A percentile compares a stretch with the other conserved stretches of the same genome.
These are phyloP conservation scores for Antheraea assamensis DNA, from an alignment of 2,888 invertebrate genomes.

Conservation along the genomic window DNA sequence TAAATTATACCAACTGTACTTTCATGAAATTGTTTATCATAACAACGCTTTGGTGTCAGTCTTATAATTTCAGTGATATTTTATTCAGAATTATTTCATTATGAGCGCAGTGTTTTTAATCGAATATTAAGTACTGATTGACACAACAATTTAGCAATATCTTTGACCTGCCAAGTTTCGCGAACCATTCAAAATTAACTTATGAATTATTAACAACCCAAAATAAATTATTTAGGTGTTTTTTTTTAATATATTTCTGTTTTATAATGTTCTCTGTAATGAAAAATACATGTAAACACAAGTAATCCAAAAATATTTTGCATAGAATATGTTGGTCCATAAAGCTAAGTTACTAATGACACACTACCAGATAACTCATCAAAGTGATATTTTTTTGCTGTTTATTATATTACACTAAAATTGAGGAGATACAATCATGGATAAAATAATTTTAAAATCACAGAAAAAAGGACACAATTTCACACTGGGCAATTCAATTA, in stretches of 20 bases:
- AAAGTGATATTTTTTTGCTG: too few relatives aligned
- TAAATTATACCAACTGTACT: background rate
- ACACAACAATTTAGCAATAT: slow-evolving; percentile 19
- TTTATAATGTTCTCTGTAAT: background rate
- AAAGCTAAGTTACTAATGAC: background rate
- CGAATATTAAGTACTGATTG: slow-evolving; percentile 52
- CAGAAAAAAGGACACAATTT: too few relatives aligned
- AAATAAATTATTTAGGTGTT: background rate
- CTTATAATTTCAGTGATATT: slow-evolving; percentile 43
- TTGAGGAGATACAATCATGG: too few relatives aligned
- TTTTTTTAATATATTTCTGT: background rate
- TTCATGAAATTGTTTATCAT: slow-evolving; percentile 20
- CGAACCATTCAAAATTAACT: background rate
- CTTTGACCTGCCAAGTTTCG: background rate
- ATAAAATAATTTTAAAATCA: too few relatives aligned
- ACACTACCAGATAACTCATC: too few relatives aligned
- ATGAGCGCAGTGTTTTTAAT: slow-evolving; percentile 26
- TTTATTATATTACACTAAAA: too few relatives aligned
- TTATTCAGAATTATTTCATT: slow-evolving; percentile 32
- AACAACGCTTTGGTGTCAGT: slow-evolving; percentile 42
- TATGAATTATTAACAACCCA: background rate
- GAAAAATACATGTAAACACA: background rate
- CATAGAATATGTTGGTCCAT: background rate
- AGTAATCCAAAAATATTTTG: background rate
- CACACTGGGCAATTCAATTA: too few relatives aligned